A percentile compares a stretch with the other conserved stretches of the same genome.
Conservation (phyloP, 2,888 invertebrate species). For the Silvanus unidentatus region DNA sequence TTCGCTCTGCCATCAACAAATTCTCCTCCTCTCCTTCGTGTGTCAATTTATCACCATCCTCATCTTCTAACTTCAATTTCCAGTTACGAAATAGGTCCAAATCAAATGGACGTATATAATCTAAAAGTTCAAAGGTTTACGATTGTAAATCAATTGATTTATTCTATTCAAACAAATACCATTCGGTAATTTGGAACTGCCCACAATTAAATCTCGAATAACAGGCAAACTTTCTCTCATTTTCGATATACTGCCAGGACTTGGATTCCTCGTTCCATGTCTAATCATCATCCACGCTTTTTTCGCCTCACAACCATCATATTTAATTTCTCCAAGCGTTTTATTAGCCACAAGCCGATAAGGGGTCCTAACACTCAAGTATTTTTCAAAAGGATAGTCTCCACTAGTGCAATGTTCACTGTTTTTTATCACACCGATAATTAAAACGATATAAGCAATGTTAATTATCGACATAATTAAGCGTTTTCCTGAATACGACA, state of each 20-base stretch:
- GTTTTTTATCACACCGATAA: too few relatives aligned
- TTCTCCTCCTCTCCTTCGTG: slow-evolving; percentile 75
- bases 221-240: slow-evolving; percentile 52
- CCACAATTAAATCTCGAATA: slow-evolving; percentile 52
- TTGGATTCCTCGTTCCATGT: slow-evolving; percentile 74
- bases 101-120: slow-evolving; percentile 28
- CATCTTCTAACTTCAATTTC: slow-evolving; percentile 50
- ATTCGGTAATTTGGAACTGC: slow-evolving; percentile 48
- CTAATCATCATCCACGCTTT: slow-evolving; percentile 72
- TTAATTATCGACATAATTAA: too few relatives aligned
- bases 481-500: too few relatives aligned
- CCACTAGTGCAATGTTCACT: slow-evolving; percentile 12
- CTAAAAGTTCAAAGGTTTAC: slow-evolving; percentile 15
- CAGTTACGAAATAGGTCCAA: slow-evolving; percentile 48
- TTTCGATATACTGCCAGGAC: slow-evolving; percentile 50
- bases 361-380: slow-evolving; percentile 65
- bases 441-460: too few relatives aligned
- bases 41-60: slow-evolving; percentile 57
- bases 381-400: slow-evolving; percentile 36
- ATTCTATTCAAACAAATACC: slow-evolving; percentile 42
- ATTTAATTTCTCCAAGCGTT: slow-evolving; percentile 55
- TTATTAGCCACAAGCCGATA: slow-evolving; percentile 64
- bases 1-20: slow-evolving; percentile 64
- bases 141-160: neutral
- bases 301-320: slow-evolving; percentile 50